A percentile compares a stretch with the other conserved stretches of the same genome.
phyloP scores from a whole-genome alignment of 2,888 invertebrate species.

The Fragum whitleyi region DNA sequence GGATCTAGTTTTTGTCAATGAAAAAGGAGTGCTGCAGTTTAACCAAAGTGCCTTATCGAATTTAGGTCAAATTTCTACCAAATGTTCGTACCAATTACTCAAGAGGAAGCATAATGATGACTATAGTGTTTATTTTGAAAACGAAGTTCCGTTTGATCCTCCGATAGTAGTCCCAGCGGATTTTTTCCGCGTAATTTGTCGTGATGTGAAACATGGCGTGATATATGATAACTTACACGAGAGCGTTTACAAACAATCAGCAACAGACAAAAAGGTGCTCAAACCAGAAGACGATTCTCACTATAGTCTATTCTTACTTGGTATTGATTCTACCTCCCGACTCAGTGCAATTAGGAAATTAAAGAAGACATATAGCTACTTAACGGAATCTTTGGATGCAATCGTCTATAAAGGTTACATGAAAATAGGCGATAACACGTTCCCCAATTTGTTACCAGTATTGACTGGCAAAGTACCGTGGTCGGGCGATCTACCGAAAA shows the following conservation, averaged over 20 bases:
- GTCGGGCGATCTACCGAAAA: slow-evolving; percentile 57
- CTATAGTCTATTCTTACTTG: slow-evolving; percentile 68
- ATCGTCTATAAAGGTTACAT: slow-evolving; percentile 70
- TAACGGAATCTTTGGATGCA: slow-evolving; percentile 61
- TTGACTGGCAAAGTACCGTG: slow-evolving; percentile 68
- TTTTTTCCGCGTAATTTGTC: slow-evolving; percentile 67
- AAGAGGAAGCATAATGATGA: slow-evolving; percentile 56
- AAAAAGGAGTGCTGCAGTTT: slow-evolving; percentile 51
- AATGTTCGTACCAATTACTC: slow-evolving; percentile 58
- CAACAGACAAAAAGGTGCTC: background rate
- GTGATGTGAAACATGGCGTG: slow-evolving; percentile 23
- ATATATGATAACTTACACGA: slow-evolving; percentile 65
- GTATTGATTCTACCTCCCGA: slow-evolving; percentile 70
- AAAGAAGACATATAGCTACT: slow-evolving; percentile 69
- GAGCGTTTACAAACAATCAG: slow-evolving; percentile 46
- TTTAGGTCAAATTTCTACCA: slow-evolving; percentile 26
- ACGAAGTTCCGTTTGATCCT: slow-evolving; percentile 46
- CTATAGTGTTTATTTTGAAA: slow-evolving; percentile 55
- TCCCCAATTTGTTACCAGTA: slow-evolving; percentile 68
- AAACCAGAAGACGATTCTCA: slow-evolving; percentile 33
- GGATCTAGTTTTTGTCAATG: slow-evolving; percentile 58
- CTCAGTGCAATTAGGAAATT: slow-evolving; percentile 70
- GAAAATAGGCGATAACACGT: slow-evolving; percentile 73
- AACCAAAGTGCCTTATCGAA: slow-evolving; percentile 48
- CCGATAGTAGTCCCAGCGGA: slow-evolving; percentile 60